Percentiles rank a stretch among this genome's conserved stretches.
phyloP scores from a whole-genome alignment of 1,140 invertebrate genomes.

The Helicoverpa armigera region DNA sequence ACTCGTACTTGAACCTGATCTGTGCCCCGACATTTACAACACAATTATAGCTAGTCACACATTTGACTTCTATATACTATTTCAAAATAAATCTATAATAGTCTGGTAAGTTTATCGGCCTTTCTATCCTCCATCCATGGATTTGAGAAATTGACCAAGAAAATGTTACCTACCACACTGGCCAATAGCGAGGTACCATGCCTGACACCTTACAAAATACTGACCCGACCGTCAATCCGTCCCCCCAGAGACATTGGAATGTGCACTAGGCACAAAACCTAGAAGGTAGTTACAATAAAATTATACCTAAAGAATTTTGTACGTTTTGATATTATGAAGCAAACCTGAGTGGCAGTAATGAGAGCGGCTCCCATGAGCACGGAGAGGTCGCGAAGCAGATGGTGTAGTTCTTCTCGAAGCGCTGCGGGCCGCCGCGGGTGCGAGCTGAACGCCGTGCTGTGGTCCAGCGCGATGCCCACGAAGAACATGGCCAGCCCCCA shows the following conservation, averaged over 20 bases:
- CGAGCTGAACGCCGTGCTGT: conserved; percentile 95
- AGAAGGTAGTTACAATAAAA: too few species aligned
- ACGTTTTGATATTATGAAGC: neutral
- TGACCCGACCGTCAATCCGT: too few species aligned
- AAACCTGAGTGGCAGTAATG: conserved; percentile 94
- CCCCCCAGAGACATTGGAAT: too few species aligned
- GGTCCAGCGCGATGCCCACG: conserved; percentile 99
- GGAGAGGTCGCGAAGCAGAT: conserved; percentile 99
- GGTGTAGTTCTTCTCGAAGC: conserved; percentile 98
- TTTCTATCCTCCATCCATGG: too few species aligned
- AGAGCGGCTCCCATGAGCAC: conserved; percentile 98
- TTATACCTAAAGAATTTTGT: neutral
- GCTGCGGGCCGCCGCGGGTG: conserved; percentile 94
- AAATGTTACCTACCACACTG: too few species aligned
- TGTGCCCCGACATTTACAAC: conserved; percentile 54
- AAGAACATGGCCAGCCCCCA: conserved; percentile 99
- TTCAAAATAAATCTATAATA: too few species aligned
- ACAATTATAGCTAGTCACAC: neutral
- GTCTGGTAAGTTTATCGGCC: too few species aligned
- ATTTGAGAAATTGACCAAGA: too few species aligned
- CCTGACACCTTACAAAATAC: too few species aligned
- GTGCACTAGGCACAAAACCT: too few species aligned
- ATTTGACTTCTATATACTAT: neutral
- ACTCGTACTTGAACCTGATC: conserved; percentile 93
- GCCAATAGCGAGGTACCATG: too few species aligned